phyloP scores from a whole-genome alignment of 2,797 vertebrate species.

The Neostethus bicornis region DNA sequence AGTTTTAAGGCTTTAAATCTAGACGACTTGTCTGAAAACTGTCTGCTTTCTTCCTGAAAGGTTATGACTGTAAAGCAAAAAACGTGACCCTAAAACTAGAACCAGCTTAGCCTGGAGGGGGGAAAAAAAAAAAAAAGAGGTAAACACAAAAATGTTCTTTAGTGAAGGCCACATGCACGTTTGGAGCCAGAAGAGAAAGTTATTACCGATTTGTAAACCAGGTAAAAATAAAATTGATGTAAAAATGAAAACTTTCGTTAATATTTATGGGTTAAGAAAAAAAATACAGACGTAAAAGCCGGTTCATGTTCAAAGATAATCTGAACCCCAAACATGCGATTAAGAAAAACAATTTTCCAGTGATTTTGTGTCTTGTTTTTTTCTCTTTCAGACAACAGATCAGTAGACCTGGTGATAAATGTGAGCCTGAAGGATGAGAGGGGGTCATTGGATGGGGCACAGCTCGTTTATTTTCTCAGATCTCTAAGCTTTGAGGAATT shows the following conservation, averaged over 20 bases:
- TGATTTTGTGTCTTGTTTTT: not conserved
- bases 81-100: not conserved
- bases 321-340: not conserved
- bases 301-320: not conserved
- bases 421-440: not conserved
- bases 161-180: not conserved
- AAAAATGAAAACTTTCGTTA: not conserved
- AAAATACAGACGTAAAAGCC: not conserved
- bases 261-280: too few relatives aligned
- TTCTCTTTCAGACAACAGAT: not conserved
- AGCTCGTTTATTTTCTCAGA: slow-evolving; percentile 1
- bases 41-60: not conserved
- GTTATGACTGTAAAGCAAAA: not conserved
- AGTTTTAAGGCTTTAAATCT: slow-evolving; percentile 1
- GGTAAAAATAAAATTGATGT: not conserved
- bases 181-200: not conserved
- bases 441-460: not conserved
- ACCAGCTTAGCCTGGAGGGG: not conserved
- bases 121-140: not conserved
- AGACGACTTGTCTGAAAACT: not conserved
- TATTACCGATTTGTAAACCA: not conserved
- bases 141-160: not conserved
- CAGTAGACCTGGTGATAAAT: slow-evolving; percentile 11
- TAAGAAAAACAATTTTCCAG: not conserved
- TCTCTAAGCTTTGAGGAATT: slow-evolving; percentile 11